Evolutionary conservation across 2,113 vertebrate species (phyloP), one percentile per base, ranked within the genome.

Genomic region (Morphnarchus princeps): DNA sequence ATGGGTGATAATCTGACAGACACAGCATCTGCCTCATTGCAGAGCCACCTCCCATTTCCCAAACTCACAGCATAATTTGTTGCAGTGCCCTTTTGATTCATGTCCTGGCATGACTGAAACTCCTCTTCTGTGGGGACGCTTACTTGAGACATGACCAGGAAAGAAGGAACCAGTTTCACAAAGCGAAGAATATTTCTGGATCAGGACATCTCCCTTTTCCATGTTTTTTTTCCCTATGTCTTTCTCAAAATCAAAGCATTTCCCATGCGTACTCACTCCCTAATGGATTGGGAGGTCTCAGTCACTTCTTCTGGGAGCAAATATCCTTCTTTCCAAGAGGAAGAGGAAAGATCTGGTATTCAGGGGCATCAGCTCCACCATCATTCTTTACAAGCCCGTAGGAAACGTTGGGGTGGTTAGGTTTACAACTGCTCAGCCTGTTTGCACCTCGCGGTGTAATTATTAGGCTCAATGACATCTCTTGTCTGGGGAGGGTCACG

Each of bases 181-280:
- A 84, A 84, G 70, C 5, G 15, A 47, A 82, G 59, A 57, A 28
- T 7, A 3, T 43, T 66, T 58, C 73, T 82, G 69, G 20, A 8
- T 69, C 13, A 1, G 4, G 26, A 47, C 34, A 49, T 15, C 9
- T 88, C 18, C 16, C 19, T 3, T 80, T 40, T 28, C 38, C 8
- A 0, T 16, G 22, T 2, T 20, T 15, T 26, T 42, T 34, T n/a
- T 17, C 6, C 6, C 16, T 6, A 3, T 4, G 20, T 69, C 12
- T 49, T 55, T 42, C 77, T 55, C 14, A 14, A 52, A 65, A 94
- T 47, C 34, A 43, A 32, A 77, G 34, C 40, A 7, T 55, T 92
- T 73, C n/a, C 52, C 40, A 3, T 59, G 11, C 40, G 25, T 20
- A 0, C 58, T 78, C 0, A 0, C 22, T 54, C 21, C 43, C 16